Evolutionary conservation across 2,888 invertebrate genomes (phyloP), one percentile per base, ranked within the genome.

Genomic region (Dysmachus trigonus): DNA sequence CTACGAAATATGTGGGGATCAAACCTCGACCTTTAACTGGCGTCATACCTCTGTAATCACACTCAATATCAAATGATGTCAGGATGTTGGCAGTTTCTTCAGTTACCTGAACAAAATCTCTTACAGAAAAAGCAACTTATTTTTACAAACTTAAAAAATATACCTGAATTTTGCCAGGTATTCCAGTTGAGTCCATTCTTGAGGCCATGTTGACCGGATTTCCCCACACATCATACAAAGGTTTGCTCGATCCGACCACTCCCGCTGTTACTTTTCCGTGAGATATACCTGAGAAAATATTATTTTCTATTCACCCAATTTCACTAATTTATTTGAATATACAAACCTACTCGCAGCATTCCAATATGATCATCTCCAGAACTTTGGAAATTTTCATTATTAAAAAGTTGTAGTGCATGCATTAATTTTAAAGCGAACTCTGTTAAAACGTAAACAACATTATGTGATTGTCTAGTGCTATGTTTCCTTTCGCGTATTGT

Each of bases 121-220:
- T 73, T 38, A 35, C 6, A 1, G 13, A 22, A 35, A 18, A 35
- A 35, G 18, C 13, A 81, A 33, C 5, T 71, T 33, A 53, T n/a
- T 72, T 72, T 84, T 1, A n/a, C 41, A 38, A 13, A 41, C 15
- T 41, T 41, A 3, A 51, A 71, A 15, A 71, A 22, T 10, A 33
- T 87, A 96, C 96, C 92, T 97, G 97, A 89, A 97, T 96, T 91
- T 94, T 94, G 71, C 96, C 96, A 1, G 95, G 93, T 88, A 95
- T 93, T 7, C 98, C 98, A 1, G 97, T 97, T 0, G 97, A 97
- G 90, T 98, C 98, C 98, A 99, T 98, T 89, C 99, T 94, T 0
- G 98, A 98, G 2, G 99, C 98, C 94, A 99, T 96, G 92, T 99
- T 99, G 0, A 98, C 98, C 0, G 98, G 96, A 92, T 98, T 97